A percentile compares a stretch with the other conserved stretches of the same genome.
Evolutionary conservation across 2,888 invertebrate genomes (phyloP).

Genomic region (Hypercompe scribonia): DNA sequence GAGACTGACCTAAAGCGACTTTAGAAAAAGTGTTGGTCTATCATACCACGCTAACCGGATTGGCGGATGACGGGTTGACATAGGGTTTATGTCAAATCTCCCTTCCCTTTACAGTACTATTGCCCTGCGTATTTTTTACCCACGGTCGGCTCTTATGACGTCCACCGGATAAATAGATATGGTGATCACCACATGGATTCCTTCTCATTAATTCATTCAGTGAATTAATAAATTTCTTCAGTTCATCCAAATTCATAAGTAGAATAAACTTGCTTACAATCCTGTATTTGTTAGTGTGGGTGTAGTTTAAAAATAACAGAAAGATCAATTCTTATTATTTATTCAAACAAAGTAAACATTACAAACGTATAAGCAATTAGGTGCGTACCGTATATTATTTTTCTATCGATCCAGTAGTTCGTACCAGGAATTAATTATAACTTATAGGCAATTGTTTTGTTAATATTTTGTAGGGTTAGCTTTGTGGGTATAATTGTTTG

Average conservation of each 20-base stretch:
- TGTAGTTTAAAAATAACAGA: not conserved
- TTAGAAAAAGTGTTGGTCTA: too few species aligned
- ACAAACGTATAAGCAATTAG: not conserved
- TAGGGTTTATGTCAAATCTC: too few species aligned
- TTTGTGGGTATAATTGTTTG: not conserved
- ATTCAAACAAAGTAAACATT: not conserved
- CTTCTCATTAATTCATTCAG: too few species aligned
- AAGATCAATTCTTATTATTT: slow-evolving; percentile 1
- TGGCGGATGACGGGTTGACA: too few species aligned
- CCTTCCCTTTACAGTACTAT: too few species aligned
- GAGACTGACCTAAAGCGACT: too few species aligned
- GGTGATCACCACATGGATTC: too few species aligned
- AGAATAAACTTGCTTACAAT: not conserved
- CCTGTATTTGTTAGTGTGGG: not conserved
- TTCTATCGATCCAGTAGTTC: not conserved
- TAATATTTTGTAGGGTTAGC: not conserved
- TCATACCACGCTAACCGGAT: too few species aligned
- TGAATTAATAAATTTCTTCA: too few species aligned
- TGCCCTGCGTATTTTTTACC: too few species aligned
- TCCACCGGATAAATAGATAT: too few species aligned
- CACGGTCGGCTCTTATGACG: too few species aligned
- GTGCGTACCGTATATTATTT: not conserved
- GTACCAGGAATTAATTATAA: not conserved
- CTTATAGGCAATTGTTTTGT: not conserved
- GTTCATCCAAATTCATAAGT: not conserved